A percentile compares a stretch with the other conserved stretches of the same genome.
Evolutionary conservation across 37 sponge, comb jelly and placozoan species (phyloP).

Genomic region (Beroe forskalii): DNA sequence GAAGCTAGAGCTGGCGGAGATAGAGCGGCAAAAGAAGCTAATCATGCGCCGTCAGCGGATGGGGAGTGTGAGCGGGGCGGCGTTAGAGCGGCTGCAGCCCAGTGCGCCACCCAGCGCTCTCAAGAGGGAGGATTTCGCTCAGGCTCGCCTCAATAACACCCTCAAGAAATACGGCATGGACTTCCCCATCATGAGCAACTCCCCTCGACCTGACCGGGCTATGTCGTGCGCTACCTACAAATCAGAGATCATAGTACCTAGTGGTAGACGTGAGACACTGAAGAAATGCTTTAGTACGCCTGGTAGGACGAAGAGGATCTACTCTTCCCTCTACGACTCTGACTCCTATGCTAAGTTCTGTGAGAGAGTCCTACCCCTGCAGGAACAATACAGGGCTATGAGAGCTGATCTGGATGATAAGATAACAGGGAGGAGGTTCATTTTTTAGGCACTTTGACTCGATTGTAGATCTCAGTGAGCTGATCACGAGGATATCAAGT

Average conservation of each 20-base stretch:
- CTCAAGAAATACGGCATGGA: constrained; percentile 47
- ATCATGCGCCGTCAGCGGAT: not conserved
- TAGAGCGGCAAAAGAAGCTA: constrained; percentile 10
- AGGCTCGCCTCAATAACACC: constrained; percentile 14
- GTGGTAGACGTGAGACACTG: not conserved
- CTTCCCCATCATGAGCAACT: not conserved
- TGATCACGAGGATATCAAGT: no score
- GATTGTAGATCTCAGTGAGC: no score
- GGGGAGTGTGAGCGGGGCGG: not conserved
- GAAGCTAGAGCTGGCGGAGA: not conserved
- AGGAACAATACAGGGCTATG: constrained; percentile 24
- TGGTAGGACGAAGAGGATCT: not conserved
- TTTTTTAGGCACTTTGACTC: no score
- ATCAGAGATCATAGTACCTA: not conserved
- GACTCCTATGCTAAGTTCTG: constrained; percentile 8
- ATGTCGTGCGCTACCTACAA: not conserved
- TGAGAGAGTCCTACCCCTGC: not conserved
- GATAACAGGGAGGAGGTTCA: not conserved
- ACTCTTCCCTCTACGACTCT: not conserved
- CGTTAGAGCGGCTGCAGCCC: not conserved
- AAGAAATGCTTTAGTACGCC: not conserved
- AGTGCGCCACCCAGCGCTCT: not conserved
- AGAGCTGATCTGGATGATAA: not conserved
- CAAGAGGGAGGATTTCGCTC: not conserved
- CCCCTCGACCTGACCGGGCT: not conserved